Evolutionary conservation across 2,797 vertebrate genomes (phyloP).

Genomic region (Melanotaenia maccullochi): DNA sequence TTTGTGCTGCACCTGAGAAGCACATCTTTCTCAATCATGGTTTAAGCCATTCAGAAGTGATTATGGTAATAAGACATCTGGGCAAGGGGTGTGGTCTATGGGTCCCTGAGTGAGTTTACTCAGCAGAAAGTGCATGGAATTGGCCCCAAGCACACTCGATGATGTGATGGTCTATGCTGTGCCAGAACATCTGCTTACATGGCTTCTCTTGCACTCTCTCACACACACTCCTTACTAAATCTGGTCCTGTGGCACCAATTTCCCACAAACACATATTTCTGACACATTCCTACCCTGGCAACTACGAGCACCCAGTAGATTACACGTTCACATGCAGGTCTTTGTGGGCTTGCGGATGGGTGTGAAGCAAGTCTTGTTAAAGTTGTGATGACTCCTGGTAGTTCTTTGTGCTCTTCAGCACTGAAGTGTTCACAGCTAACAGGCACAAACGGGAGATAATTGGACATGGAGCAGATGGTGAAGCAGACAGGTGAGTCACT

Average conservation of each 20-base stretch:
- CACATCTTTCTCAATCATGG: constrained; percentile 46
- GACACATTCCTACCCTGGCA: constrained; percentile 53
- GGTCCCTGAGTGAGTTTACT: constrained; percentile 66
- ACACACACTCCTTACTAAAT: constrained; percentile 41
- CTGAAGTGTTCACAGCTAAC: constrained; percentile 59
- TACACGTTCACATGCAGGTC: constrained; percentile 25
- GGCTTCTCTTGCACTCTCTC: background rate
- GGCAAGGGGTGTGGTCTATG: constrained; percentile 52
- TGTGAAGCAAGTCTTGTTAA: constrained; percentile 59
- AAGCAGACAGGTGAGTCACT: constrained; percentile 55
- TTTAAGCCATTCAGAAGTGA: constrained; percentile 63
- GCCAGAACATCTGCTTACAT: constrained; percentile 69
- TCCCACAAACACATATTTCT: constrained; percentile 48
- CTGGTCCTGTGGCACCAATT: constrained; percentile 53
- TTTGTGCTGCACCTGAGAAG: constrained; percentile 18
- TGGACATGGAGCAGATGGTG: constrained; percentile 74
- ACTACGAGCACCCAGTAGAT: constrained; percentile 49
- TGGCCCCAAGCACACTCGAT: constrained; percentile 45
- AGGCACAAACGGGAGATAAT: constrained; percentile 62
- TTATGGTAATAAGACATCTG: constrained; percentile 73
- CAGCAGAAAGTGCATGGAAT: constrained; percentile 67
- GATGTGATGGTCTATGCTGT: constrained; percentile 47
- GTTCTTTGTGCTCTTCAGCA: constrained; percentile 62
- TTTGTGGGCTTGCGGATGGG: constrained; percentile 51
- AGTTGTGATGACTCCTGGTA: constrained; percentile 68